Evolutionary conservation across 1,140 invertebrate genomes (phyloP), one percentile per base, ranked within the genome.

Genomic region (Rhopalosiphum padi): DNA sequence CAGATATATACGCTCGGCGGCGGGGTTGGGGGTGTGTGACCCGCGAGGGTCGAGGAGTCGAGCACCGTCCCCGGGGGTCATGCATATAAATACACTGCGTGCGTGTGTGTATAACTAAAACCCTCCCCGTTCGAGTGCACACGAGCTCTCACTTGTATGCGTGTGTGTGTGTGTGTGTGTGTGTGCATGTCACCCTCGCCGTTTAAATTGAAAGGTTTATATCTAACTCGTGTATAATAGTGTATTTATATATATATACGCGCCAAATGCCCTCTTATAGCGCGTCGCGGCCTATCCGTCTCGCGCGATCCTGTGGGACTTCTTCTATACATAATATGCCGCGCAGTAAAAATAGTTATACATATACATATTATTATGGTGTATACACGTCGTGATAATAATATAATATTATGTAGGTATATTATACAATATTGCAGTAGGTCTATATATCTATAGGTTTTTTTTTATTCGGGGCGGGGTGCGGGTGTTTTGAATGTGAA

Each of bases 131-230:
- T 48, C 25, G 11, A 46, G 18, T 41, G 88, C 23, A 53, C 51
- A 23, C 3, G 30, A n/a, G 87, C 23, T 51, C 25, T 1, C 18
- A 21, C 25, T 37, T 30, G 53, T n/a, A 48, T 25, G 48, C 9
- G 46, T 41, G 23, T 60, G n/a, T 23, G 43, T 88, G n/a, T 30
- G 53, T n/a, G 87, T 25, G 48, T 4, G 46, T 41, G 46, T 51
- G 30, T 30, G 68, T 30, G 91, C 41, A 46, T 53, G 82, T 43
- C 82, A 93, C 91, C 91, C 91, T 86, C 82, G 35, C 46, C 77
- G 91, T 83, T 86, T 55, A 55, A 86, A 86, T 93, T 85, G 77
- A 85, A 92, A 92, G 82, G 82, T 53, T 90, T 92, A 77, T 91
- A 92, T 85, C 91, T 92, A 51, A 30, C 68, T 5, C 15, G 30